Conservation (phyloP, 2,888 invertebrate species). For the Coremacera marginata region DNA sequence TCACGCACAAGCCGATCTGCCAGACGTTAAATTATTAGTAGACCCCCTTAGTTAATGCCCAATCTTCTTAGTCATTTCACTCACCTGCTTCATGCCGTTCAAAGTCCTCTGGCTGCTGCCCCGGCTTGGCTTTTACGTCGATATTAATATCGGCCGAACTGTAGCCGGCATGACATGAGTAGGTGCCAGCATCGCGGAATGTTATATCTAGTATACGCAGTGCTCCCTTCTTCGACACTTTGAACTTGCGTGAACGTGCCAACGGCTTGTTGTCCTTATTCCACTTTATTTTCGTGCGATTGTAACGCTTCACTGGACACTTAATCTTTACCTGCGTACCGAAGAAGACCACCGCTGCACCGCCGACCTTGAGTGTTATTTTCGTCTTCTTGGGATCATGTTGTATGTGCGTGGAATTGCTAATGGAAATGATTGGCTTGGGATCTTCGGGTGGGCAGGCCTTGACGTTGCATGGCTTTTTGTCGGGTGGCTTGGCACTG, state of each 20-base stretch:
- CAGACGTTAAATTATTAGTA: too few relatives aligned
- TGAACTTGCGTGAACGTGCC: conserved; percentile 83
- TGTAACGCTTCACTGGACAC: conserved; percentile 88
- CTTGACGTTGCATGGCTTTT: conserved; percentile 87
- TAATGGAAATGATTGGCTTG: conserved; percentile 81
- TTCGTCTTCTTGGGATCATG: conserved; percentile 85
- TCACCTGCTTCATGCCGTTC: conserved; percentile 71
- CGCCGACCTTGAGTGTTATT: conserved; percentile 89
- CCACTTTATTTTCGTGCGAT: conserved; percentile 89
- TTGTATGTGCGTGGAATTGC: conserved; percentile 86
- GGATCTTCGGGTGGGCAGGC: conserved; percentile 81
- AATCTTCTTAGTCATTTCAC: conserved; percentile 17
- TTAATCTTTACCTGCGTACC: conserved; percentile 94
- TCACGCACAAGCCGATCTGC: conserved; percentile 67
- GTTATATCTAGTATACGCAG: conserved; percentile 86
- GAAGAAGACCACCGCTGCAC: conserved; percentile 89
- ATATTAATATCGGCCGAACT: conserved; percentile 85
- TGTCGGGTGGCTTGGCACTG: conserved; percentile 79
- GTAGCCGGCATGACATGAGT: conserved; percentile 87
- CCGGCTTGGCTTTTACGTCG: conserved; percentile 83
- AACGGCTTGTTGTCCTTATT: conserved; percentile 86
- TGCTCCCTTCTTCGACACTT: conserved; percentile 92
- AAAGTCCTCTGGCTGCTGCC: conserved; percentile 84
- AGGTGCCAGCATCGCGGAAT: conserved; percentile 85
- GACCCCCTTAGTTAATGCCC: too few relatives aligned